A percentile compares a stretch with the other conserved stretches of the same genome.
phyloP scores from a whole-genome alignment of 2,797 vertebrate species.

The Anguilla pacifica region DNA sequence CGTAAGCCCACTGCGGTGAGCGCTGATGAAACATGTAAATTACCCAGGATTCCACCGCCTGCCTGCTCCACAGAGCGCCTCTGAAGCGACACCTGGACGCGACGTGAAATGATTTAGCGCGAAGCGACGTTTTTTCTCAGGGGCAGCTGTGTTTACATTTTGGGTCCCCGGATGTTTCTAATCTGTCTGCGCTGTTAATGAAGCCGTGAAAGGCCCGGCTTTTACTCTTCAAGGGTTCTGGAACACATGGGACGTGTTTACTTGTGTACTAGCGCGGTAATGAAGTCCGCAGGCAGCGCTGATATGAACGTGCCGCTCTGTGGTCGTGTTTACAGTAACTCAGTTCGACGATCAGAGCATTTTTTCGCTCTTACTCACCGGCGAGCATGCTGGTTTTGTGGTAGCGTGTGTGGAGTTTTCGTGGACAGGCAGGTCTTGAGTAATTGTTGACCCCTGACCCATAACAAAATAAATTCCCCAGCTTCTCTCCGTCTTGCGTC shows the following conservation, averaged over 20 bases:
- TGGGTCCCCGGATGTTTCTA: not conserved
- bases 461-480: constrained; percentile 1
- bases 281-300: not conserved
- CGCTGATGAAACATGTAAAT: not conserved
- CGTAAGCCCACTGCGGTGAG: not conserved
- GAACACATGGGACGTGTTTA: constrained; percentile 12
- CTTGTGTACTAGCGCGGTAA: not conserved
- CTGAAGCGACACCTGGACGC: not conserved
- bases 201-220: not conserved
- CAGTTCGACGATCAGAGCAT: not conserved
- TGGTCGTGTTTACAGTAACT: not conserved
- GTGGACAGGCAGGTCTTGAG: not conserved
- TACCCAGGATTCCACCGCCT: not conserved
- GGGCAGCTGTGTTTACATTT: constrained; percentile 11
- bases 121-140: not conserved
- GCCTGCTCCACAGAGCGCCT: not conserved
- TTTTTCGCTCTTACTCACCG: not conserved
- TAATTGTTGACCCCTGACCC: constrained; percentile 19
- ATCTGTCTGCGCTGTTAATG: not conserved
- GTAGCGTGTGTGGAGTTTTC: not conserved
- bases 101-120: not conserved
- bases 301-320: not conserved
- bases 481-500: not conserved
- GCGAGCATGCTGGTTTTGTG: not conserved
- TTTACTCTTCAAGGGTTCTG: not conserved